These are phyloP conservation scores for Paracentrotus lividus DNA, from an alignment of 53 echinoderm and acorn worm species.

Conservation along the genomic window DNA sequence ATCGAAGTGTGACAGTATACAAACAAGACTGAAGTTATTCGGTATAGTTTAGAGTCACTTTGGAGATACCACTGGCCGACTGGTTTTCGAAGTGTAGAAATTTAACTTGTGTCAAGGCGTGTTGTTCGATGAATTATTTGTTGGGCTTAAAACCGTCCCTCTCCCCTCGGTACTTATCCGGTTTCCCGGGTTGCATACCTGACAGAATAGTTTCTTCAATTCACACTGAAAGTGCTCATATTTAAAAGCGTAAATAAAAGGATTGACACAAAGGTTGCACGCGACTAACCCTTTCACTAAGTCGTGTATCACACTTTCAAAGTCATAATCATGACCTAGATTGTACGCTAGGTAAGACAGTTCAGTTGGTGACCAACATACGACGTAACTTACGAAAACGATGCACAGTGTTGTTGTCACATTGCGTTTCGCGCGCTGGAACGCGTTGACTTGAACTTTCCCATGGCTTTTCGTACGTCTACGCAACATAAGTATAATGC, in stretches of 20 bases:
- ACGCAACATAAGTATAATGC: conserved; percentile 85
- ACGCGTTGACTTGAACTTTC: conserved; percentile 82
- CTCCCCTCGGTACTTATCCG: conserved; percentile 48
- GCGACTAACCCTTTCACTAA: conserved; percentile 81
- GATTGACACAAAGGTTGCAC: conserved; percentile 90
- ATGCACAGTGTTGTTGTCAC: conserved; percentile 85
- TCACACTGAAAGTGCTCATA: conserved; percentile 88
- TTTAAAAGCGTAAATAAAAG: conserved; percentile 89
- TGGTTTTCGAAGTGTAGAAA: not conserved
- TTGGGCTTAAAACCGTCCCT: conserved; percentile 20
- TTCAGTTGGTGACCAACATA: conserved; percentile 93
- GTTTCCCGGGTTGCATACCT: conserved; percentile 54
- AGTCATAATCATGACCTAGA: conserved; percentile 82
- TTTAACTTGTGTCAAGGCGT: conserved; percentile 39
- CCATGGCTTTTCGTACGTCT: conserved; percentile 81
- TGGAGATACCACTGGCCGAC: too few species aligned
- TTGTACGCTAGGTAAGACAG: conserved; percentile 86
- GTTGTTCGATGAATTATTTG: conserved; percentile 48
- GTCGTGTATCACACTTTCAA: conserved; percentile 80
- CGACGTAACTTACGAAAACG: conserved; percentile 86
- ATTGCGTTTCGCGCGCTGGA: conserved; percentile 88
- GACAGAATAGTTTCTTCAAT: conserved; percentile 77
- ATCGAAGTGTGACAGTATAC: too few species aligned
- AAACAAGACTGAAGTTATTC: too few species aligned
- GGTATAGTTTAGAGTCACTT: too few species aligned